Base-by-base conservation (phyloP, 2,113 vertebrate genomes). In the Ophthalmolycus amberensis region DNA sequence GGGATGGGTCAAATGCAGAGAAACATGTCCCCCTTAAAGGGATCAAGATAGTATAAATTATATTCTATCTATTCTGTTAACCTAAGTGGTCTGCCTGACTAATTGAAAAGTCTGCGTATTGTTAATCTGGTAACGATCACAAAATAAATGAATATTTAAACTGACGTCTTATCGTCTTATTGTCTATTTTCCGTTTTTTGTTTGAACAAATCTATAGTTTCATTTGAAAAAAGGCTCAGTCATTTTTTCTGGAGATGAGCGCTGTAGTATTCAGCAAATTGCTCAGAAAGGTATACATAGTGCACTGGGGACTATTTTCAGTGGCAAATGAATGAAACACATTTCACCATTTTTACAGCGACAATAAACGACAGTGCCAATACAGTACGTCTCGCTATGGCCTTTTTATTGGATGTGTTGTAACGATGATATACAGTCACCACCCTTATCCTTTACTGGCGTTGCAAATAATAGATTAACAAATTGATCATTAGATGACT, bases 1-100 rank as follows among this genome's bases (percentile, higher is more conserved):
- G 25, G 25, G 25, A 25, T 25, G 25, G 25, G 25, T 25, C 25
- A 25, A 25, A 25, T 25, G 25, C 25, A 25, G 25, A 25, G 25
- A 25, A 25, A 25, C 25, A 25, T 25, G 25, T 25, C 25, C 25
- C 25, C 25, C 25, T 25, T 25, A 25, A 25, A 25, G 25, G 25
- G 25, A 25, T 25, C 25, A 25, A 25, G 25, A 25, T 25, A 25
- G 25, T 1, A 25, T 25, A 25, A 25, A 25, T 25, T 25, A 25
- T 25, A 25, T 25, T 25, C 25, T 25, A 25, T 25, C 25, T 25
- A 25, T 25, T 58, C 38, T 72, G 42, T 70, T 40, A 32, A 46
- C 68, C 64, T n/a, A 22, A 65, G 65, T 60, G 44, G 22, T 48
- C 72, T 29, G 40, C 54, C 44, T 69, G 52, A 81, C 8, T 63